phyloP scores from a whole-genome alignment of 2,113 vertebrate genomes.

The Pleuronectes platessa region DNA sequence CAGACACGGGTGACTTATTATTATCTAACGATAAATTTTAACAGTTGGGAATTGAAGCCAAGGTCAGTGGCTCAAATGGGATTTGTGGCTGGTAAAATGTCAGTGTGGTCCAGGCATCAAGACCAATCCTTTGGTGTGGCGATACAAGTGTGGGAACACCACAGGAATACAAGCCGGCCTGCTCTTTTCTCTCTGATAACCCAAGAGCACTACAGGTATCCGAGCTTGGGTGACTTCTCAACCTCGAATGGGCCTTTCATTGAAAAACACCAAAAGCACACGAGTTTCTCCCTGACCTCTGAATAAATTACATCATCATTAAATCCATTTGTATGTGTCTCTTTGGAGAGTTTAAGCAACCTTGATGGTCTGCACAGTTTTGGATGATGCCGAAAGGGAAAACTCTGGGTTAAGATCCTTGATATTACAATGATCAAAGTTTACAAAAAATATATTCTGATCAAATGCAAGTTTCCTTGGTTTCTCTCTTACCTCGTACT shows the following conservation, averaged over 20 bases:
- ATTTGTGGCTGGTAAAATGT: conserved; percentile 58
- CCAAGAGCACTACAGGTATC: conserved; percentile 3
- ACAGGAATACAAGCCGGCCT: conserved; percentile 1
- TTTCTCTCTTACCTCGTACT: conserved; percentile 86
- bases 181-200: conserved; percentile 8
- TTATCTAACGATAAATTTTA: conserved; percentile 55
- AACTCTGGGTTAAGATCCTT: not conserved
- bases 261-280: not conserved
- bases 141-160: conserved; percentile 13
- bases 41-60: conserved; percentile 51
- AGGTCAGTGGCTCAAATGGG: conserved; percentile 67
- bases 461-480: not conserved
- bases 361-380: not conserved
- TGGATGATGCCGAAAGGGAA: not conserved
- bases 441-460: not conserved
- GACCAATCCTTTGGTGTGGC: conserved; percentile 29
- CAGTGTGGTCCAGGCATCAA: conserved; percentile 37
- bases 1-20: conserved; percentile 47
- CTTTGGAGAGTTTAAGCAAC: not conserved
- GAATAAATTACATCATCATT: not conserved
- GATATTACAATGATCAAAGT: not conserved
- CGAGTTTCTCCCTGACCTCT: not conserved
- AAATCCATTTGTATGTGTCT: not conserved
- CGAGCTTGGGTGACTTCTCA: not conserved
- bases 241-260: not conserved